Conservation (phyloP, 2,113 vertebrate species). For the Pan paniscus region DNA sequence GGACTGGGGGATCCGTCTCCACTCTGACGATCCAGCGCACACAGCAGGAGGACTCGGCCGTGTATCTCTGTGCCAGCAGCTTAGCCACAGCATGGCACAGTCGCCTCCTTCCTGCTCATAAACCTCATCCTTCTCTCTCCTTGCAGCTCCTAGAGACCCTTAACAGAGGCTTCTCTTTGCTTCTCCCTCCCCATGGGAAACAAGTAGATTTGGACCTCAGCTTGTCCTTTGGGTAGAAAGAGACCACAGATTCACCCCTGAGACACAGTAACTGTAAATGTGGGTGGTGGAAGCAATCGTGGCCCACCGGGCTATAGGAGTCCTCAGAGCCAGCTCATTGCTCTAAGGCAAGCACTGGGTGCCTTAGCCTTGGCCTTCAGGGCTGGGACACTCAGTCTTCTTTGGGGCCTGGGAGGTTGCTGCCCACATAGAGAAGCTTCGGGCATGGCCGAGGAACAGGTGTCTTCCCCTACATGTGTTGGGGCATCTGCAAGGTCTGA, state of each 20-base stretch:
- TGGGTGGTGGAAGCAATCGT: fast-evolving
- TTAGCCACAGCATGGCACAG: neutral
- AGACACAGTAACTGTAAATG: fast-evolving
- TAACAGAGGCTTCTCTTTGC: neutral
- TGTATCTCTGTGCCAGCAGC: conserved; percentile 35
- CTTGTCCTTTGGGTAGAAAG: neutral
- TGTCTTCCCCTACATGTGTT: fast-evolving
- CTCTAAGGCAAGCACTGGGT: too few relatives aligned
- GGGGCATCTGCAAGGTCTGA: neutral
- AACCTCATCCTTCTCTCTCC: neutral
- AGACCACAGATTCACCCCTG: neutral
- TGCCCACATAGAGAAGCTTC: fast-evolving
- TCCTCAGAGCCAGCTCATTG: fast-evolving
- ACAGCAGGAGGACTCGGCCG: too few relatives aligned
- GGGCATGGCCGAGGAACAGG: fast-evolving
- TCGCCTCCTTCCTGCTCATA: neutral
- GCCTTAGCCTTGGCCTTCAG: too few relatives aligned
- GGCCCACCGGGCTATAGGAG: too few relatives aligned
- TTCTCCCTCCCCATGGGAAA: neutral
- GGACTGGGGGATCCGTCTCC: too few relatives aligned
- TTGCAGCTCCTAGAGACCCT: neutral
- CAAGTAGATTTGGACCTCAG: neutral
- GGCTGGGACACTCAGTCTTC: neutral
- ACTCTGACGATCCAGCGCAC: too few relatives aligned
- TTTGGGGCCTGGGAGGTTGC: fast-evolving